Evolutionary conservation across 2,113 vertebrate species (phyloP), one percentile per base, ranked within the genome.

Genomic region (Crotalus viridis): DNA sequence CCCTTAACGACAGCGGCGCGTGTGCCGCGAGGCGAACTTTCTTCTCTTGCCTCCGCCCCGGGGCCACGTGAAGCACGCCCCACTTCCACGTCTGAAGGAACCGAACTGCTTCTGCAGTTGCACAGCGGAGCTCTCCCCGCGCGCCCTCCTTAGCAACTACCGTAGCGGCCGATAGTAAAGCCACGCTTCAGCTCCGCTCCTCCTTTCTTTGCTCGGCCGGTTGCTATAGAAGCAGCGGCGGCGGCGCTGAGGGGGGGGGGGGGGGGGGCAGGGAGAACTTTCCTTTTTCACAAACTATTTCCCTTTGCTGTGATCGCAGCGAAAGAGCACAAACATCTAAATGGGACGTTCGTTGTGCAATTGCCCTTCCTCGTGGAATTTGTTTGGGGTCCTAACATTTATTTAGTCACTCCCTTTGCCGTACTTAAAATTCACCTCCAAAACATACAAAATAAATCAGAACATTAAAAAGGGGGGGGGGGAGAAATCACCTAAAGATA

Each of bases 161-260:
- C 48, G 8, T 51, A 39, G n/a, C 0, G 24, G 6, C 0, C 0
- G 2, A 74, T 54, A 92, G 91, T 61, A 90, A 91, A 93, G 89
- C 92, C 0, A n/a, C 3, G 3, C 69, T 39, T 15, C 69, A 52
- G 10, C 2, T 55, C 24, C 21, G 7, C 55, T 85, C 21, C 22
- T 48, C 39, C 86, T 6, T 3, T 10, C 10, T 9, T 3, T 69
- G 54, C 85, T 85, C 61, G 0, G 46, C 86, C 48, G 5, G 97
- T 97, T 96, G 52, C 96, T 92, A 0, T 86, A 94, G 97, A 91
- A 95, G 97, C 94, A 22, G 28, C 28, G 28, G 28, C 64, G 4
- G 24, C 48, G 48, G 48, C 48, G 48, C 8, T 9, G 8, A 0
- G 8, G 8, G 56, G 3, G 8, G 8, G 56, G 0, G n/a, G n/a